phyloP scores from a whole-genome alignment of 1,140 invertebrate genomes.

The Thaumatotibia leucotreta region DNA sequence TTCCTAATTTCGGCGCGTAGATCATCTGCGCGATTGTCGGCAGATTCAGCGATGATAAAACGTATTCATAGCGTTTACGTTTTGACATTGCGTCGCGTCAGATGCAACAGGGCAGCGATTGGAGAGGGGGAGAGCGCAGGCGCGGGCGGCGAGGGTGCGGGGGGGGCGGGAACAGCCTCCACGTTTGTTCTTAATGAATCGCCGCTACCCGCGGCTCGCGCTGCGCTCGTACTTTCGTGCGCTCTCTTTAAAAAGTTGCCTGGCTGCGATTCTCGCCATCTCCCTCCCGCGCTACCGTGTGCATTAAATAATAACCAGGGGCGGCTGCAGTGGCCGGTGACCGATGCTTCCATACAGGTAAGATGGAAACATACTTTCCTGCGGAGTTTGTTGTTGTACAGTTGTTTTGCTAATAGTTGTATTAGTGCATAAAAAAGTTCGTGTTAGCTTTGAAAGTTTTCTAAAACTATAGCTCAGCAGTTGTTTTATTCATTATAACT shows the following conservation, averaged over 20 bases:
- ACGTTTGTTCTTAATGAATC: conserved; percentile 68
- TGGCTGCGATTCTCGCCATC: conserved; percentile 45
- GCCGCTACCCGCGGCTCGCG: conserved; percentile 65
- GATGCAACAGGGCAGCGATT: conserved; percentile 70
- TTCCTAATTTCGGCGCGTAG: conserved; percentile 39
- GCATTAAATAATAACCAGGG: conserved; percentile 38
- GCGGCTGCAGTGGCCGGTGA: conserved; percentile 33
- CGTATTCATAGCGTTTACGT: conserved; percentile 69
- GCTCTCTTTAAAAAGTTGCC: conserved; percentile 58
- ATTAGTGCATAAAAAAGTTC: not conserved
- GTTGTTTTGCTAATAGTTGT: conserved; percentile 24
- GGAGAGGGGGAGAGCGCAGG: conserved; percentile 45
- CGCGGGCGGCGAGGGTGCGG: conserved; percentile 25
- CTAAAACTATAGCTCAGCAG: not conserved
- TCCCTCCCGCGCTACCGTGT: conserved; percentile 56
- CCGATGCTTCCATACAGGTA: conserved; percentile 46
- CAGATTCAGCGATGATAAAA: conserved; percentile 61
- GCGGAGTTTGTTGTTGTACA: conserved; percentile 18
- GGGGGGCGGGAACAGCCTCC: conserved; percentile 48
- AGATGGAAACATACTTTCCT: conserved; percentile 29
- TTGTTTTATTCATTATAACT: not conserved
- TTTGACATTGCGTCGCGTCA: conserved; percentile 56
- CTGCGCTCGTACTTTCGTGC: conserved; percentile 49
- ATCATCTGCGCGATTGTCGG: conserved; percentile 51
- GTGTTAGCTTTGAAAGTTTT: not conserved